Evolutionary conservation across 2,888 invertebrate genomes (phyloP), one percentile per base, ranked within the genome.

Genomic region (Tipula lateralis): DNA sequence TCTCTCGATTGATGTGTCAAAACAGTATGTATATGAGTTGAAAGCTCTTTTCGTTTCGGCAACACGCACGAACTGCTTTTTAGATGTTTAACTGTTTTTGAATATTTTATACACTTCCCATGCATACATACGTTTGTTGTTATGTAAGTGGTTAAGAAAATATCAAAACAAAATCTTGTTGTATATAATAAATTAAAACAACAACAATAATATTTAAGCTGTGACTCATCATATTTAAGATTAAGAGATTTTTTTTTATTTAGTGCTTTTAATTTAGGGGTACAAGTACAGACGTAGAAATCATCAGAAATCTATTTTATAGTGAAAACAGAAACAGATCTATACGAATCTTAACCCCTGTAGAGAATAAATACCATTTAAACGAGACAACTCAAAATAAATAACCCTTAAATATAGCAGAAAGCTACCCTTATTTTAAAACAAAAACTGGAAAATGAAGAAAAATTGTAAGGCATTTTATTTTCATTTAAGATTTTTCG

Each of bases 341-440:
- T 66, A 24, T 12, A 66, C 19, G 12, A 66, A 24, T 66, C 66
- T 66, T 36, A 84, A 84, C 84, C 84, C 84, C 81, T 32, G 39
- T 84, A 29, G 85, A 85, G 84, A 80, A 85, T 85, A 85, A 85
- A 85, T 85, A 85, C 81, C 84, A 30, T 84, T 85, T 85, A 84
- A 85, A 83, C 84, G 50, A 29, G 84, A 84, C 84, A 84, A 50
- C 84, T 32, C 29, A 66, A 84, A 16, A 85, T 85, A 85, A 85
- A 85, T 85, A 85, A 85, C 66, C 84, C 85, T 84, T 85, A 83
- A 66, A 66, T 24, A 66, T 7, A 66, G 84, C 81, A 85, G 84
- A 84, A 34, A 84, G 44, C 50, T 30, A 44, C 85, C 85, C 85
- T 85, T 32, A 85, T 81, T 34, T n/a, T 19, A 19, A 32, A 19